Evolutionary conservation across 2,113 vertebrate genomes (phyloP), one percentile per base, ranked within the genome.

Genomic region (Catharus minimus): DNA sequence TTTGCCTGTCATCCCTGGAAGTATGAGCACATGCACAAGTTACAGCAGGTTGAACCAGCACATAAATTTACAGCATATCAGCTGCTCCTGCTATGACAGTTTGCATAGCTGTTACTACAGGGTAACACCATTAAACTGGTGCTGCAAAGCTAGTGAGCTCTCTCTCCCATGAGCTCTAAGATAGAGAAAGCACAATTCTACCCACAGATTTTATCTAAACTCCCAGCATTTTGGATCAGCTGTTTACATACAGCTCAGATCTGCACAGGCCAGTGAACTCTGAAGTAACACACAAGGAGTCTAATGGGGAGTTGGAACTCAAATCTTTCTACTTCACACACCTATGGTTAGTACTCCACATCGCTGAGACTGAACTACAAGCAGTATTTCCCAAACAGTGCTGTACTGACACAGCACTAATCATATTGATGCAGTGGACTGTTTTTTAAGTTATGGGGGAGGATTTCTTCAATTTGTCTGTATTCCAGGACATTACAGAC

Each of bases 101-200:
- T 76, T 75, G 66, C 49, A 60, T 47, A 88, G 67, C 79, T 91
- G 88, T 82, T 95, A 71, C 90, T 82, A 89, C 27, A 84, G 33
- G 15, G 32, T 80, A 87, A 89, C 67, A 91, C 58, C 62, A 47
- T 26, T 8, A 21, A 62, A 65, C 13, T 2, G 7, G 17, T 44
- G 53, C 55, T 71, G 78, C 62, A 78, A 67, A 86, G 44, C 17
- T 16, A 64, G 7, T 1, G 36, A 84, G 69, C 19, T 91, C 71
- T 49, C 46, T 60, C 71, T 49, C 46, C 56, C n/a, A 60, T 1
- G 13, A 82, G 62, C 44, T 87, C 57, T 38, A 64, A 22, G 62
- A 60, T 3, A n/a, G 28, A 71, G 60, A 77, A 77, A 74, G n/a
- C 27, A 67, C 46, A 67, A 62, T 46, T 23, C 28, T 43, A 62